Evolutionary conservation across 1,140 invertebrate genomes (phyloP).

Genomic region (Atopsyche davidsoni): DNA sequence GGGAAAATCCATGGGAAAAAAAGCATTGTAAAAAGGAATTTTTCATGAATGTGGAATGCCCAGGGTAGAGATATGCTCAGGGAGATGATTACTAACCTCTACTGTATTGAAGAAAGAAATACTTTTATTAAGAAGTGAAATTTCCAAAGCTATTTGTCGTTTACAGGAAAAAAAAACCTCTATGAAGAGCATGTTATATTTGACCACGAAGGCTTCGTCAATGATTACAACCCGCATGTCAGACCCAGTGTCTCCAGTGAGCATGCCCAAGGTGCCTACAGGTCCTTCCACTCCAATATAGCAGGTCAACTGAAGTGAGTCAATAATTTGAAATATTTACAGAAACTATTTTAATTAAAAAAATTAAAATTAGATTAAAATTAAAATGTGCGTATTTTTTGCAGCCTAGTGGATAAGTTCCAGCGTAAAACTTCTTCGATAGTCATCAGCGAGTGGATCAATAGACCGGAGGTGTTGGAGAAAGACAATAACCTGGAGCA

Average conservation of each 20-base stretch:
- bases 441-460: constrained; percentile 40
- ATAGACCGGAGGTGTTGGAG: constrained; percentile 47
- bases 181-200: constrained; percentile 7
- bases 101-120: too few relatives aligned
- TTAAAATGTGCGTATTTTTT: constrained; percentile 1
- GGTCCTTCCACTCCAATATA: constrained; percentile 48
- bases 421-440: constrained; percentile 8
- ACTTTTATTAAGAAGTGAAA: too few relatives aligned
- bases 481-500: constrained; percentile 45
- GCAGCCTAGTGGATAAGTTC: constrained; percentile 13
- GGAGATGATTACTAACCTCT: too few relatives aligned
- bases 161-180: constrained; percentile 17
- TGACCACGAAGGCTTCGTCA: constrained; percentile 48
- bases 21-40: too few relatives aligned
- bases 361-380: constrained; percentile 31
- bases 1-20: too few relatives aligned
- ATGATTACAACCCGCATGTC: constrained; percentile 60
- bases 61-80: too few relatives aligned
- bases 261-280: constrained; percentile 51
- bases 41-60: too few relatives aligned
- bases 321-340: not conserved
- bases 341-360: constrained; percentile 22
- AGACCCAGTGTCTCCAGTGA: constrained; percentile 57
- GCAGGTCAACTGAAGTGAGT: constrained; percentile 31
- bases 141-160: not conserved